Conservation (phyloP, 2,797 vertebrate genomes). For the Megalops cyprinoides region DNA sequence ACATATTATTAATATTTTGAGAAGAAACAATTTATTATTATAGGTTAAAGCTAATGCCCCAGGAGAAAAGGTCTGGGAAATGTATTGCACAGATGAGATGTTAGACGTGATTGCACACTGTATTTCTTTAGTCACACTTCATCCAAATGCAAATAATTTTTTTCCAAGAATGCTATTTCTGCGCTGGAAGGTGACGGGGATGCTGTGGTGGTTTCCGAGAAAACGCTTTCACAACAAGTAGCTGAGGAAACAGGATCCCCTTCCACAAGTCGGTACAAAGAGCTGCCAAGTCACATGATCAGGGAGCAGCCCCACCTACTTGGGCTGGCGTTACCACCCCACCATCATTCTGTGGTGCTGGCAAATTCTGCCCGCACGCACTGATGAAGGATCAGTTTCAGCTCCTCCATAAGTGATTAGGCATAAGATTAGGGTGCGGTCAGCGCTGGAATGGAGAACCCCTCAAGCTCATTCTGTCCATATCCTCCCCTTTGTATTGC, state of each 20-base stretch:
- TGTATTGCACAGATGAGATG: no score
- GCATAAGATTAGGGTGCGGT: no score
- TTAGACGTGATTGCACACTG: no score
- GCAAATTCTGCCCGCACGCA: background rate
- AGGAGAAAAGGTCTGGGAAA: background rate
- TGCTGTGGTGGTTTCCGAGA: background rate
- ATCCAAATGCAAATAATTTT: background rate
- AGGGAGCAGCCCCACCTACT: background rate
- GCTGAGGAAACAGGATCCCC: background rate
- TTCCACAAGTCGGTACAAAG: background rate
- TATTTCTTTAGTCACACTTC: background rate
- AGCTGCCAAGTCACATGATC: slow-evolving; percentile 7
- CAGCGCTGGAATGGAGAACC: no score
- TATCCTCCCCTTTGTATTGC: no score
- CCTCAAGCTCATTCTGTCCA: no score
- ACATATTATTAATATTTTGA: no score
- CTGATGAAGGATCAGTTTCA: background rate
- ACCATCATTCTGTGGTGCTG: background rate
- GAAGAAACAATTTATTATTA: no score
- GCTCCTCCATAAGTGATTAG: no score
- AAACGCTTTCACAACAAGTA: slow-evolving; percentile 17
- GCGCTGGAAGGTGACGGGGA: background rate
- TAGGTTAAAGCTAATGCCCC: no score
- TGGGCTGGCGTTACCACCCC: background rate
- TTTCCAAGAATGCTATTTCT: slow-evolving; percentile 6